A percentile compares a stretch with the other conserved stretches of the same genome.
These are phyloP conservation scores for Danionella cerebrum DNA, from an alignment of 2,113 vertebrate genomes.

Conservation along the genomic window DNA sequence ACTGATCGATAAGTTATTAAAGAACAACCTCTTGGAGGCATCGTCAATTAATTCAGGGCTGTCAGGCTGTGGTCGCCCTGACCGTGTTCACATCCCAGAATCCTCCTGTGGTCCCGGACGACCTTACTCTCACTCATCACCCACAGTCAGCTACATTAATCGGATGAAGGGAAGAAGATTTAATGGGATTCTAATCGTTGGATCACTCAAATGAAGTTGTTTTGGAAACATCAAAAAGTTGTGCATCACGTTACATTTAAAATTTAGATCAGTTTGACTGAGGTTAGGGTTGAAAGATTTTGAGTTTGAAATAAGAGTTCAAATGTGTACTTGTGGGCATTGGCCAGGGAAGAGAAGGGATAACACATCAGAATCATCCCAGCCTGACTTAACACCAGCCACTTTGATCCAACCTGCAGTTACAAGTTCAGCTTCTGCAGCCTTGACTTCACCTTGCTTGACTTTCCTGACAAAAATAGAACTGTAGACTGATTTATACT, in stretches of 20 bases:
- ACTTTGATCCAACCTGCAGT: constrained; percentile 25
- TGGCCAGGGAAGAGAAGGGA: neutral
- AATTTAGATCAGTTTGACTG: neutral
- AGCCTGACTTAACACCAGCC: constrained; percentile 8
- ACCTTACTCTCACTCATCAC: constrained; percentile 25
- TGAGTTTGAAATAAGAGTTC: too few relatives aligned
- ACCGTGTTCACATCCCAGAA: constrained; percentile 48
- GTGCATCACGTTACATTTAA: neutral
- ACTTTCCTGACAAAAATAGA: neutral
- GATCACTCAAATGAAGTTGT: neutral
- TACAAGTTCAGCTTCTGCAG: constrained; percentile 17
- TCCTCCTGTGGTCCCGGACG: constrained; percentile 38
- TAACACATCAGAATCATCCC: constrained; percentile 21
- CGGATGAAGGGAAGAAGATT: neutral
- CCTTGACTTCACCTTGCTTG: neutral
- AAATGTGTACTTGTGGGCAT: neutral
- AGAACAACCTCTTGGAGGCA: constrained; percentile 76
- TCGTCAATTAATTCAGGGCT: constrained; percentile 83
- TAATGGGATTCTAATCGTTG: neutral
- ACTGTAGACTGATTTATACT: neutral
- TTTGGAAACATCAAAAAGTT: neutral
- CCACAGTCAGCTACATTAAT: neutral
- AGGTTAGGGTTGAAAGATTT: too few relatives aligned
- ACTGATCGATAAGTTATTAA: constrained; percentile 90
- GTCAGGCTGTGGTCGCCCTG: constrained; percentile 60